A percentile compares a stretch with the other conserved stretches of the same genome.
phyloP scores from a whole-genome alignment of 1,140 invertebrate species.

The Leptoteleia sp. region DNA sequence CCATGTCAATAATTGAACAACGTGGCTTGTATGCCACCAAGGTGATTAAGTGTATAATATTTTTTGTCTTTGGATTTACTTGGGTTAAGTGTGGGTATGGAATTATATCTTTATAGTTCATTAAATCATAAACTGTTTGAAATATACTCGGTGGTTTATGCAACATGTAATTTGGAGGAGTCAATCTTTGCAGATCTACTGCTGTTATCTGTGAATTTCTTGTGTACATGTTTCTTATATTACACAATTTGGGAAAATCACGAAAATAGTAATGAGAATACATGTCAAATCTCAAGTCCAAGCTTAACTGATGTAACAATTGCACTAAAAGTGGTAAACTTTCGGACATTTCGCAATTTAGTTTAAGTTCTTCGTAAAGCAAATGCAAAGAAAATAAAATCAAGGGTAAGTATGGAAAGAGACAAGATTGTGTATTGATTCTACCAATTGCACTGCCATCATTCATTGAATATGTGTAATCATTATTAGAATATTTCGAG shows the following conservation, averaged over 20 bases:
- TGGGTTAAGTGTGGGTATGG: slow-evolving; percentile 87
- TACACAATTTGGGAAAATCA: slow-evolving; percentile 88
- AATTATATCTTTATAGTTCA: slow-evolving; percentile 79
- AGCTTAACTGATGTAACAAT: slow-evolving; percentile 89
- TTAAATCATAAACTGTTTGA: slow-evolving; percentile 85
- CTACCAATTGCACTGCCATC: slow-evolving; percentile 56
- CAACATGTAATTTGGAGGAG: slow-evolving; percentile 84
- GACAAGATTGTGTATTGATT: slow-evolving; percentile 85
- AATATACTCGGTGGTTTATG: slow-evolving; percentile 87
- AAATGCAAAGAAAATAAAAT: slow-evolving; percentile 92
- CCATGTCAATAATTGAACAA: slow-evolving; percentile 51
- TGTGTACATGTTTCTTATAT: slow-evolving; percentile 68
- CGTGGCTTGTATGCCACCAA: slow-evolving; percentile 59
- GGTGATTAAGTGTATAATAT: slow-evolving; percentile 86
- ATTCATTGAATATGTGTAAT: too few species aligned
- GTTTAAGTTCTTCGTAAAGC: slow-evolving; percentile 94
- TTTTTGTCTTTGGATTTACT: slow-evolving; percentile 87
- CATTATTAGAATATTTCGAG: too few species aligned
- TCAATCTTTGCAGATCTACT: slow-evolving; percentile 83
- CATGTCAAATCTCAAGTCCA: slow-evolving; percentile 86
- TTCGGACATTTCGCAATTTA: slow-evolving; percentile 87
- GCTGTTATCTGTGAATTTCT: slow-evolving; percentile 79
- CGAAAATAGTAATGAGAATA: slow-evolving; percentile 92
- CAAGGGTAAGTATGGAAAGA: slow-evolving; percentile 88
- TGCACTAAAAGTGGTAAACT: slow-evolving; percentile 86